Base-by-base conservation (phyloP, 2,113 vertebrate genomes). In the Pelmatolapia mariae region DNA sequence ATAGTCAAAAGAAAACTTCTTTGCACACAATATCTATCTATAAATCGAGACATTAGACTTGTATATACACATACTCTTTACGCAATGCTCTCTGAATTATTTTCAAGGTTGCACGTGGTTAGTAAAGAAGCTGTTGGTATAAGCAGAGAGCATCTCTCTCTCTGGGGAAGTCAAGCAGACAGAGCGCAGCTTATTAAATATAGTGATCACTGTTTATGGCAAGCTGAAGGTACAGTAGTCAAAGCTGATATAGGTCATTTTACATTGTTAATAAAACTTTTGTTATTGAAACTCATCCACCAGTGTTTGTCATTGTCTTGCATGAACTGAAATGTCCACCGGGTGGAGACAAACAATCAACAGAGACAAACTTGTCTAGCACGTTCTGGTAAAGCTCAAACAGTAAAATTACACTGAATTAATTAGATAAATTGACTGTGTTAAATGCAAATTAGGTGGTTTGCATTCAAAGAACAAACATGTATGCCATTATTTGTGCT, bases 191-290 rank as follows among this genome's bases (percentile, higher is more conserved):
- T 94, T 96, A 96, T 96, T 93, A 95, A 94, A 92, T 87, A 95
- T 96, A 96, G 92, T 97, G 93, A 93, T 97, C 95, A 93, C 92
- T 96, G 96, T 97, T 95, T 94, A 97, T 95, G 96, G 97, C 97
- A 98, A 97, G 96, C 96, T 94, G 95, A 95, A 97, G 96, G 95
- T 96, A 97, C 95, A 92, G 95, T 96, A 96, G 95, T 97, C 83
- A 95, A 93, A 94, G 93, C 91, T 92, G 93, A 95, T 83, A 81
- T 97, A 97, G 96, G 95, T 96, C 92, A 93, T 98, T 98, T 98
- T 98, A 98, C 97, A 98, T 98, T 98, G 97, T 98, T 97, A 98
- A 98, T 98, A 98, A 98, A 97, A 94, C 92, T 95, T 95, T 97
- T 98, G 98, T 96, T 98, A 97, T 97, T 97, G 96, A 97, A 96